Base-by-base conservation (phyloP, 2,113 vertebrate species). In the Lamprotornis superbus region DNA sequence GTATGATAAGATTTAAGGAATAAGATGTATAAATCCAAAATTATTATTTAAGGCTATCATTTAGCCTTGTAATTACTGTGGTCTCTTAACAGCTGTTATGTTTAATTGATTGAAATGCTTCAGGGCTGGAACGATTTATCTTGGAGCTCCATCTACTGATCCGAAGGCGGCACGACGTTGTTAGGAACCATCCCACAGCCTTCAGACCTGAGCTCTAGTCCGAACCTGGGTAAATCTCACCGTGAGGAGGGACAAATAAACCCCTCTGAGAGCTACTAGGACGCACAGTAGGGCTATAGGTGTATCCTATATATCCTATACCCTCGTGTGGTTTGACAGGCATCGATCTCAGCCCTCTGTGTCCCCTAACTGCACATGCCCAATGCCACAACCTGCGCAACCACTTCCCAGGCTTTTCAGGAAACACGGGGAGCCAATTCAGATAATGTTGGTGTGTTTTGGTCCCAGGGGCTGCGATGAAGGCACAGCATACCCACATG, bases 121-220 rank as follows among this genome's bases (percentile, higher is more conserved):
- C 78, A 50, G 71, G 63, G 75, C 78, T 50, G 56, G 63, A 81
- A 94, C 31, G 74, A 56, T 94, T 96, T 96, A 95, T 95, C 94
- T 95, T 91, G 59, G 93, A 93, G 95, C 95, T 92, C 97, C 95
- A 96, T 94, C 97, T 97, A 77, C 91, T 91, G 96, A 81, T 80
- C 4, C 28, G 15, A 87, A 39, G 28, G 60, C 18, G 11, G 47
- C 52, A 92, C 49, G 21, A 57, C 85, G 7, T 44, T 35, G 7
- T 49, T 10, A 49, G 69, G 56, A 94, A 7, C 30, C 59, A 40
- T 21, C 60, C 16, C 53, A 4, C 40, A 9, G 82, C 47, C 21
- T 67, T 65, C 37, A 16, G 31, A 46, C 5, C n/a, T 6, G 39
- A 13, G 69, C 68, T 81, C 40, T 17, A n/a, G 15, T 30, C 16